Base-by-base conservation (phyloP, 2,888 invertebrate genomes). In the Leptogaster cylindrica region DNA sequence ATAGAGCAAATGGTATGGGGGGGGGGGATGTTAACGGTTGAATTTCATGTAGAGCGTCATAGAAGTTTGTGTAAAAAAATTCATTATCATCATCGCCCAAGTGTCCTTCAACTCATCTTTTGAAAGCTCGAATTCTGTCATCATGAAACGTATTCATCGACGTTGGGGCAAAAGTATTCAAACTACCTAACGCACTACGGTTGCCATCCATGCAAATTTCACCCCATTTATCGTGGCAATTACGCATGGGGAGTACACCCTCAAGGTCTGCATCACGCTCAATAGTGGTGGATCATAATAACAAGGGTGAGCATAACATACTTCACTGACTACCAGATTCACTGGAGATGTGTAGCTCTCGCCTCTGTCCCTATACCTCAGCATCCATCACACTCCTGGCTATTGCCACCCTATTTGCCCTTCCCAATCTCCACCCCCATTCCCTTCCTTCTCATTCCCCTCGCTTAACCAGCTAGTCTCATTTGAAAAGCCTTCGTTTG, bases 401-500 rank as follows among this genome's bases (percentile, higher is more conserved):
- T n/a, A n/a, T n/a, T n/a, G n/a, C n/a, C n/a, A n/a, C n/a, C n/a
- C n/a, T n/a, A n/a, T n/a, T n/a, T n/a, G n/a, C n/a, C n/a, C n/a
- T n/a, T n/a, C n/a, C n/a, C n/a, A n/a, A n/a, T n/a, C n/a, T n/a
- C n/a, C n/a, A n/a, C n/a, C n/a, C n/a, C n/a, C n/a, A n/a, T n/a
- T n/a, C 33, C n/a, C 33, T 33, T 8, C 8, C 33, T 10, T 10
- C 8, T n/a, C 8, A 33, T n/a, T n/a, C 33, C n/a, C 33, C 8
- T 33, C 33, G 33, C n/a, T 33, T 33, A n/a, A n/a, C 44, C 44
- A 44, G 41, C 44, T 61, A 27, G 61, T 61, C 61, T 61, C 27
- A 61, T 61, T 61, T 61, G 28, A 61, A 61, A 44, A 44, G 61
- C 61, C 44, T 61, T 61, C 41, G 41, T 58, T 25, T 41, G 61